phyloP scores from a whole-genome alignment of 1,140 invertebrate species.

The Saccostrea cuccullata region DNA sequence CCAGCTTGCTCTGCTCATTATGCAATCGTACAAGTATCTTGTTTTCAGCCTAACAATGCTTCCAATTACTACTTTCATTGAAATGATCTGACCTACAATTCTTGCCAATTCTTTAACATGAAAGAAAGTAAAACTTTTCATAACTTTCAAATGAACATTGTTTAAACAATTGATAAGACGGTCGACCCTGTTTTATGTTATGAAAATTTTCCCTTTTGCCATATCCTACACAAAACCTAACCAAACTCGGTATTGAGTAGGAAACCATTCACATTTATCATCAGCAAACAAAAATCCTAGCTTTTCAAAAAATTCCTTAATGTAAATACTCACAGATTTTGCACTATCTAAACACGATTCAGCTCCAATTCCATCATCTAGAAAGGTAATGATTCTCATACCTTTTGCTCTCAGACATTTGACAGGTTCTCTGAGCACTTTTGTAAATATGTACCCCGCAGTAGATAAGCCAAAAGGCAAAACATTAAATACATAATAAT shows the following conservation, averaged over 20 bases:
- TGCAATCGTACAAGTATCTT: slow-evolving; percentile 38
- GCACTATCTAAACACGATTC: too few relatives aligned
- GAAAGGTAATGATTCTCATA: too few relatives aligned
- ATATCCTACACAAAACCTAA: slow-evolving; percentile 43
- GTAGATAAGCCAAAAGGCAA: slow-evolving; percentile 44
- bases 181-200: slow-evolving; percentile 13
- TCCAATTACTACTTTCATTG: slow-evolving; percentile 31
- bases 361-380: too few relatives aligned
- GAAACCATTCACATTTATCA: too few relatives aligned
- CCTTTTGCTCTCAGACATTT: too few relatives aligned
- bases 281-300: too few relatives aligned
- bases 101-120: slow-evolving; percentile 22
- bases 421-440: slow-evolving; percentile 3
- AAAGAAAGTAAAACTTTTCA: slow-evolving; percentile 7
- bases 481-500: slow-evolving; percentile 44
- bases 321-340: too few relatives aligned
- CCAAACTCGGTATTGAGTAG: neutral
- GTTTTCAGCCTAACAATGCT: slow-evolving; percentile 8
- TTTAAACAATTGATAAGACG: neutral
- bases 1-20: slow-evolving; percentile 24
- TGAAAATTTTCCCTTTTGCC: slow-evolving; percentile 26
- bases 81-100: slow-evolving; percentile 41
- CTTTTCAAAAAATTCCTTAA: too few relatives aligned
- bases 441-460: slow-evolving; percentile 46
- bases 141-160: neutral